Evolutionary conservation across 2,797 vertebrate species (phyloP), one percentile per base, ranked within the genome.

Genomic region (Lutjanus campechanus): DNA sequence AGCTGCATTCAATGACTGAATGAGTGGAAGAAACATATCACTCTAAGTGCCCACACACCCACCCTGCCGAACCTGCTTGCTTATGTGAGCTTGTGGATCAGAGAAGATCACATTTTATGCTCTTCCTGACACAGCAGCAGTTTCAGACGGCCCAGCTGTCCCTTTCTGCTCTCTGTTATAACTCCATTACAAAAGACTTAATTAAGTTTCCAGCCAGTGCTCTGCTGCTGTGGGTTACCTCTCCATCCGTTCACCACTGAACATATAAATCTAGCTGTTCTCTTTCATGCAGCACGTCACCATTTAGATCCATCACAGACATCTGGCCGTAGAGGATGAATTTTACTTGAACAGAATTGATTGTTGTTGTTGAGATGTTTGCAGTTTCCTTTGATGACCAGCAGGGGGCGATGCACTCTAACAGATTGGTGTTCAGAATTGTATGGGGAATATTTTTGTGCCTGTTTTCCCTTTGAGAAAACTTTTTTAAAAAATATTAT

Each of bases 171-270:
- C 49, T 73, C 73, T 72, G 64, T 81, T 64, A 62, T 78, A 81
- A 90, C 85, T 84, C 74, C 65, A 88, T 89, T 85, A 89, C 7
- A 59, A 68, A 54, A 82, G 72, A 83, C 69, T 82, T 76, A 49
- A 84, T 88, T 50, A 83, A 88, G 73, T 86, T 88, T 70, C 12
- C 69, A 77, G 40, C 22, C 53, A 0, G 44, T 54, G 53, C 61
- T 66, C 19, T 67, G 46, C 11, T 36, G n/a, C 73, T 40, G 58
- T 58, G 22, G 4, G 8, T 66, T 60, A 54, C 46, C 12, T 81
- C 47, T 59, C 8, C 58, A 50, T 47, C 8, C 46, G 43, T 4
- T 61, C 72, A 76, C 73, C 25, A 3, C 13, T 41, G 7, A 51
- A 50, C 0, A 65, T 11, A 40, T 16, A 9, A 55, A 15, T 73